Conservation (phyloP, 2,113 vertebrate genomes). For the Amblyopsis rosae region DNA sequence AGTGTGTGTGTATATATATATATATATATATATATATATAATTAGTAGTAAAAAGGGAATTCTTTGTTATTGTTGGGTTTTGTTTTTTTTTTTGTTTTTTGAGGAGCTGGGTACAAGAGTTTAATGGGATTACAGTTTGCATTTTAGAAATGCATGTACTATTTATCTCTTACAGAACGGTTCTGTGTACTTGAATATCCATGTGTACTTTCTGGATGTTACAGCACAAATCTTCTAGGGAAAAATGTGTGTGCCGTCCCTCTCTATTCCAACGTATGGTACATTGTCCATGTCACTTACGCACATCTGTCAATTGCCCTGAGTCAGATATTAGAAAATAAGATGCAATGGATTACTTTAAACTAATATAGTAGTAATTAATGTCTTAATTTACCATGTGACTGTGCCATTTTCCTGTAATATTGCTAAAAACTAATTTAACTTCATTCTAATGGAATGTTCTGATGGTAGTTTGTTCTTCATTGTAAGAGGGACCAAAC, state of each 20-base stretch:
- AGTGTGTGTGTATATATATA: no score
- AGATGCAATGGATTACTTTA: constrained; percentile 25
- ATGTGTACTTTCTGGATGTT: constrained; percentile 69
- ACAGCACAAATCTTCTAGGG: constrained; percentile 63
- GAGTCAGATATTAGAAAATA: constrained; percentile 20
- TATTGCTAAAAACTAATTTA: constrained; percentile 60
- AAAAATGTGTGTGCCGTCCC: constrained; percentile 31
- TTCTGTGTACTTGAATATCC: constrained; percentile 73
- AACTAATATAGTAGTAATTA: constrained; percentile 36
- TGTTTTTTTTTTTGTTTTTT: constrained; percentile 40
- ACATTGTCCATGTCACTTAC: constrained; percentile 39
- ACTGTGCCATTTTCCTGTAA: constrained; percentile 72
- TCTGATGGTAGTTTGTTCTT: constrained; percentile 62
- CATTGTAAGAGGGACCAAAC: constrained; percentile 71
- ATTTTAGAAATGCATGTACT: constrained; percentile 84
- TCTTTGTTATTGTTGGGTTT: constrained; percentile 46
- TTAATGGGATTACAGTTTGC: constrained; percentile 70
- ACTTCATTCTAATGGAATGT: constrained; percentile 56
- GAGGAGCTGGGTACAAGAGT: constrained; percentile 54
- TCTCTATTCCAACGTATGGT: constrained; percentile 42
- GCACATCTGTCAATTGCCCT: constrained; percentile 33
- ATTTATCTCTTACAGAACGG: constrained; percentile 73
- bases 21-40: constrained; percentile 48
- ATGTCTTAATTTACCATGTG: constrained; percentile 62
- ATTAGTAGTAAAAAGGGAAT: constrained; percentile 63